Evolutionary conservation across 2,888 invertebrate genomes (phyloP).

Genomic region (Onthophagus sagittarius): DNA sequence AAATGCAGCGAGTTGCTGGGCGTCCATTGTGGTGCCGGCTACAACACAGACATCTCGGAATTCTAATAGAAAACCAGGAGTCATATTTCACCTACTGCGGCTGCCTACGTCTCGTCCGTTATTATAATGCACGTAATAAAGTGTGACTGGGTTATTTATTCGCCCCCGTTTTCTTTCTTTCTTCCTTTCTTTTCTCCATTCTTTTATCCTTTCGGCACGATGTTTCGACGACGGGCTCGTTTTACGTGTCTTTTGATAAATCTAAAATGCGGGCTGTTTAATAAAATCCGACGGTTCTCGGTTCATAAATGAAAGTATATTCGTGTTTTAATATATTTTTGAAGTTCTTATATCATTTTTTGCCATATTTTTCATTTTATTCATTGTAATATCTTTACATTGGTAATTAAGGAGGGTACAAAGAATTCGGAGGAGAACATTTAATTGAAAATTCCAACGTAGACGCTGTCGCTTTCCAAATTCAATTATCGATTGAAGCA

Average conservation of each 20-base stretch:
- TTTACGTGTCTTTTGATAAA: background rate
- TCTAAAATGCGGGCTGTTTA: background rate
- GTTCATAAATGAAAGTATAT: background rate
- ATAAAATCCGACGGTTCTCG: background rate
- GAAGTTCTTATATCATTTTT: no score
- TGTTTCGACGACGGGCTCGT: slow-evolving; percentile 20
- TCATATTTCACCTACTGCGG: slow-evolving; percentile 40
- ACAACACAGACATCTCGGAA: slow-evolving; percentile 39
- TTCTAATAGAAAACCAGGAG: slow-evolving; percentile 42
- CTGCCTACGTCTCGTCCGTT: slow-evolving; percentile 41
- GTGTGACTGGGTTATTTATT: slow-evolving; percentile 38
- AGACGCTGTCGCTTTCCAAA: background rate
- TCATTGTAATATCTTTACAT: background rate
- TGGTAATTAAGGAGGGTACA: background rate
- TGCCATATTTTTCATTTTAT: background rate
- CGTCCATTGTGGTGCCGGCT: slow-evolving; percentile 26
- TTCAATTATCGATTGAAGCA: background rate
- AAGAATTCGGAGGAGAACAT: background rate
- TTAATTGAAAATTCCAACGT: background rate
- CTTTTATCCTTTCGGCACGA: slow-evolving; percentile 24
- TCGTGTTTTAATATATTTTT: no score
- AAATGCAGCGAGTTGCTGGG: background rate
- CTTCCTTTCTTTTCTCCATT: slow-evolving; percentile 24
- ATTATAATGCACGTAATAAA: slow-evolving; percentile 44
- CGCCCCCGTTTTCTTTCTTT: slow-evolving; percentile 24